Base-by-base conservation (phyloP, 2,888 invertebrate species). In the Apomyelois bistriatella region DNA sequence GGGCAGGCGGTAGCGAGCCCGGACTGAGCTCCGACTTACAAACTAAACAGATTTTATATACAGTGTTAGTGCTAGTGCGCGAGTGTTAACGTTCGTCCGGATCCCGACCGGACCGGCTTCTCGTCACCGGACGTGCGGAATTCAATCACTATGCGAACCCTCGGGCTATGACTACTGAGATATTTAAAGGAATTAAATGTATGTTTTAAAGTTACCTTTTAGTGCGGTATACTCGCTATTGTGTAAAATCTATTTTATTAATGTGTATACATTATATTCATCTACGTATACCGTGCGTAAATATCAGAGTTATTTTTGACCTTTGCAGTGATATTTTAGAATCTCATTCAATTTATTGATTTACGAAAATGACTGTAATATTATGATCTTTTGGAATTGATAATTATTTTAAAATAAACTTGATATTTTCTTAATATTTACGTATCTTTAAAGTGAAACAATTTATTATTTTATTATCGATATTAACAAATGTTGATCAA, bases 341-440 rank as follows among this genome's bases (percentile, higher is more conserved):
- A 74, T 76, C 76, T 76, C 73, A 63, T 59, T 71, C 62, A 53
- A 59, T 65, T 66, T 57, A 59, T 68, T 70, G 65, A 66, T 55
- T 61, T 56, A 54, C 43, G 22, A 50, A 56, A 60, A 63, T 69
- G 60, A 65, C 59, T 66, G 64, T 69, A 68, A 38, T 38, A 42
- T 41, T 36, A 52, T 66, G 61, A 58, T 76, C 62, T 69, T 76
- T 78, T 74, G 87, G 87, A 87, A 89, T 87, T 88, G 87, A 87
- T 67, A 61, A 70, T 79, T 70, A 71, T 79, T 82, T 79, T 62
- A 72, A 66, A 68, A 65, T 60, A 70, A 72, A 72, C 69, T 71
- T 76, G 57, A 82, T 87, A 86, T 87, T 88, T 87, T 87, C 76
- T 74, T 84, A 83, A 79, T 70, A 70, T 80, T 76, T 85, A 82